phyloP scores from a whole-genome alignment of 2,113 vertebrate species.

The Rhipidura dahli region DNA sequence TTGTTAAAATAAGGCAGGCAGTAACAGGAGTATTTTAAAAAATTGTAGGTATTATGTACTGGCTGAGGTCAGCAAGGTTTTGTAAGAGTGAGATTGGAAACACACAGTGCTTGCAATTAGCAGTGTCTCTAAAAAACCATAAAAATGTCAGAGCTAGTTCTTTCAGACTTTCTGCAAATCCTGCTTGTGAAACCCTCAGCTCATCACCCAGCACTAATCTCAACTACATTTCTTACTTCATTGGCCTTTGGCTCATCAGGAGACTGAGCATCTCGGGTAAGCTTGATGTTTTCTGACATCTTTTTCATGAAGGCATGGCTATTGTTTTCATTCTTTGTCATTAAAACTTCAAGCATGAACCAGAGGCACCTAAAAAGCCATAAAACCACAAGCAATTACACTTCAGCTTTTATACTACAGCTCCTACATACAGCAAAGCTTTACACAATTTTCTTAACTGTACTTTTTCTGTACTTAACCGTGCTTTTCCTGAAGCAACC shows the following conservation, averaged over 20 bases:
- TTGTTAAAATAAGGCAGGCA: neutral
- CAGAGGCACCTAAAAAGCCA: constrained; percentile 86
- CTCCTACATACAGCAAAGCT: neutral
- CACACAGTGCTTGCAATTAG: neutral
- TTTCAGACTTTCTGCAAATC: constrained; percentile 2
- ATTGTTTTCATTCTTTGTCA: constrained; percentile 99
- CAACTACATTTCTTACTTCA: constrained; percentile 78
- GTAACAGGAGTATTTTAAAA: neutral
- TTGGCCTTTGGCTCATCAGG: constrained; percentile 95
- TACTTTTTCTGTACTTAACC: too few species aligned
- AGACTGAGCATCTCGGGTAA: constrained; percentile 94
- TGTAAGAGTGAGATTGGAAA: neutral
- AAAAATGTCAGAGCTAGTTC: neutral
- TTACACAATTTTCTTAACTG: neutral
- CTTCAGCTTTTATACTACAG: neutral
- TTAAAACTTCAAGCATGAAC: constrained; percentile 99
- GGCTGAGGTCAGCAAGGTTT: neutral
- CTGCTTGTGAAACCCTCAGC: neutral
- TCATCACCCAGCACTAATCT: neutral
- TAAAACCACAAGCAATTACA: constrained; percentile 26
- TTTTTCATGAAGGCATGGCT: constrained; percentile 97
- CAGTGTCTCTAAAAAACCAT: neutral
- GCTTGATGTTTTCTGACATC: constrained; percentile 98
- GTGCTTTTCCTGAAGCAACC: neutral
- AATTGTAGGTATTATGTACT: neutral